Evolutionary conservation across 2,888 invertebrate species (phyloP).

Genomic region (Oconnorella tubifera): DNA sequence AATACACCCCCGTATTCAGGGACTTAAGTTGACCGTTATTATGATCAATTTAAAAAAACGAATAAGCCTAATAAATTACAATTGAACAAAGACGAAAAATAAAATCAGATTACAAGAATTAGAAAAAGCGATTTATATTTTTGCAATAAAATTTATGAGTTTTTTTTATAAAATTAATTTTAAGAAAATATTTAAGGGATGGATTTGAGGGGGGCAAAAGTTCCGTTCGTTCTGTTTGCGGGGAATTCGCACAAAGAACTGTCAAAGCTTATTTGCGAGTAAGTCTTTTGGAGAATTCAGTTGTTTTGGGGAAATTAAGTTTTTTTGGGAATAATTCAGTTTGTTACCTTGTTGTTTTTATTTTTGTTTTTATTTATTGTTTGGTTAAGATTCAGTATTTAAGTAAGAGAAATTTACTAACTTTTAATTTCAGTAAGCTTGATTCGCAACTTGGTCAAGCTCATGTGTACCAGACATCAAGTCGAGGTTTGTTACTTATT

Average conservation of each 20-base stretch:
- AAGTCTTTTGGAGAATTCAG: neutral
- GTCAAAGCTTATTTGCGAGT: slow-evolving; percentile 25
- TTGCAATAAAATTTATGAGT: neutral
- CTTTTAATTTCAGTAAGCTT: slow-evolving; percentile 17
- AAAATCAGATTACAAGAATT: too few relatives aligned
- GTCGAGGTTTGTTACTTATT: slow-evolving; percentile 12
- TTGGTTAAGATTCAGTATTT: too few relatives aligned
- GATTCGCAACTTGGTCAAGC: slow-evolving; percentile 11
- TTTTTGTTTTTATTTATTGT: neutral
- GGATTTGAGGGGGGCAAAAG: slow-evolving; percentile 11
- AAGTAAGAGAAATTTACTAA: too few relatives aligned
- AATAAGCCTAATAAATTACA: too few relatives aligned
- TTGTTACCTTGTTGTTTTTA: too few relatives aligned
- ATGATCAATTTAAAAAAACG: too few relatives aligned
- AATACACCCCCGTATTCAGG: too few relatives aligned
- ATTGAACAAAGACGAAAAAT: too few relatives aligned
- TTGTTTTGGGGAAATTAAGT: too few relatives aligned
- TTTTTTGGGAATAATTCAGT: too few relatives aligned
- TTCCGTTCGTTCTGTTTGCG: slow-evolving; percentile 23
- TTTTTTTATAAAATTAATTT: neutral
- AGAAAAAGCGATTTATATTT: too few relatives aligned
- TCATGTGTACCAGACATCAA: slow-evolving; percentile 13
- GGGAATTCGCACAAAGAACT: slow-evolving; percentile 25
- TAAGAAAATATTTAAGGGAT: neutral
- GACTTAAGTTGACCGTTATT: too few relatives aligned